Conservation (phyloP, 2,797 vertebrate genomes). For the Galaxias olidus region DNA sequence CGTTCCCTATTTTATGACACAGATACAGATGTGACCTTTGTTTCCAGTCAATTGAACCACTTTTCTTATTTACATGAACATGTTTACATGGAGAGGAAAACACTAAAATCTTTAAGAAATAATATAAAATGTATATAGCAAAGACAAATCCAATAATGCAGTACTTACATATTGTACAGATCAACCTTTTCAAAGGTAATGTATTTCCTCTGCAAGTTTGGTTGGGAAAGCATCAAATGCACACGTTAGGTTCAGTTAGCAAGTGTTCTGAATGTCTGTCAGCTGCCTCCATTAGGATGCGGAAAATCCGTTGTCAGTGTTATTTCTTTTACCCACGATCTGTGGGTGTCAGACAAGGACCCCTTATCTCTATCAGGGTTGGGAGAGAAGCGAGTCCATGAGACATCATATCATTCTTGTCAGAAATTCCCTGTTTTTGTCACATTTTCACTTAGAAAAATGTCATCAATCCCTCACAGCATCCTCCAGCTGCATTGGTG, state of each 20-base stretch:
- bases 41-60: constrained; percentile 16
- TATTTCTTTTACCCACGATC: too few species aligned
- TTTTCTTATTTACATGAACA: constrained; percentile 14
- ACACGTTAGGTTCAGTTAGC: too few species aligned
- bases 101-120: constrained; percentile 23
- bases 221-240: too few species aligned
- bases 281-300: too few species aligned
- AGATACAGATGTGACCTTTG: constrained; percentile 13
- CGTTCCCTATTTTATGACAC: constrained; percentile 22
- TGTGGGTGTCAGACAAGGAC: too few species aligned
- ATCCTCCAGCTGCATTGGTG: background rate
- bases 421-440: background rate
- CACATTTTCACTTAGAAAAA: background rate
- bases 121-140: constrained; percentile 45
- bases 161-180: constrained; percentile 2
- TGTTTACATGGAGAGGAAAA: constrained; percentile 24
- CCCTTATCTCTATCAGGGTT: too few species aligned
- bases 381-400: background rate
- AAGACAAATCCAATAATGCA: constrained; percentile 34
- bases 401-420: background rate
- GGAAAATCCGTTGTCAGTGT: too few species aligned
- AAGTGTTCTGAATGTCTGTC: too few species aligned
- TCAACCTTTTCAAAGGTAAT: background rate
- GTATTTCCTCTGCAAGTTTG: too few species aligned
- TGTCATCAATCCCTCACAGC: background rate